Conservation (phyloP, 53 echinoderm and acorn worm genomes). For the Crossaster papposus region DNA sequence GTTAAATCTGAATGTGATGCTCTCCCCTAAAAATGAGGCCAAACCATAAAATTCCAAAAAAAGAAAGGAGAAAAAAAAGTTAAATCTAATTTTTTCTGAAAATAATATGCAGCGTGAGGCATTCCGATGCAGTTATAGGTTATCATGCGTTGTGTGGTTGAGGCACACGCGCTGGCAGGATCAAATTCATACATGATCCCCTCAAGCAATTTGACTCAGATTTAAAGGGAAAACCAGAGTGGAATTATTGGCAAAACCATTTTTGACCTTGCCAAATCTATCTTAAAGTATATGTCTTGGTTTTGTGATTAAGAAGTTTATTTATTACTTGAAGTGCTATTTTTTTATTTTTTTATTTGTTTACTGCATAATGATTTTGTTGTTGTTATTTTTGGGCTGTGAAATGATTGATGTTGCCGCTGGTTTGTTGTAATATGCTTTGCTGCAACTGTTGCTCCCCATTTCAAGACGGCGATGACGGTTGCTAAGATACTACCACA, state of each 20-base stretch:
- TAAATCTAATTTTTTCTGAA: background rate
- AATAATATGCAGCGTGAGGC: constrained; percentile 8
- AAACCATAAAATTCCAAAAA: constrained; percentile 13
- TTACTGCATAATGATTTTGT: no score
- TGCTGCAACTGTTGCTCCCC: background rate
- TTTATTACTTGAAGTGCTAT: no score
- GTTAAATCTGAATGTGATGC: background rate
- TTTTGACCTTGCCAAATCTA: no score
- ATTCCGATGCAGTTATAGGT: constrained; percentile 60
- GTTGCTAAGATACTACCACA: constrained; percentile 21
- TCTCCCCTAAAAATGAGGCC: constrained; percentile 12
- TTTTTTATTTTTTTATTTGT: no score
- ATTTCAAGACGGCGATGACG: background rate
- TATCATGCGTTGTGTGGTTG: constrained; percentile 46
- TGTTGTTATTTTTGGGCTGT: background rate
- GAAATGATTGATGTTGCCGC: background rate
- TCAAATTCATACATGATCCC: constrained; percentile 18
- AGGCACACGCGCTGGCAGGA: constrained; percentile 40
- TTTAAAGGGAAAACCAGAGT: constrained; percentile 21
- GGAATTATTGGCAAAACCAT: no score
- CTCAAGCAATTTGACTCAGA: constrained; percentile 9
- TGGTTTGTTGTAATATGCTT: background rate
- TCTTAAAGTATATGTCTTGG: no score
- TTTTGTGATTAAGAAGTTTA: no score
- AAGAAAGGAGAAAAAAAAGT: background rate